phyloP scores from a whole-genome alignment of 2,797 vertebrate species.

The Molossus molossus region DNA sequence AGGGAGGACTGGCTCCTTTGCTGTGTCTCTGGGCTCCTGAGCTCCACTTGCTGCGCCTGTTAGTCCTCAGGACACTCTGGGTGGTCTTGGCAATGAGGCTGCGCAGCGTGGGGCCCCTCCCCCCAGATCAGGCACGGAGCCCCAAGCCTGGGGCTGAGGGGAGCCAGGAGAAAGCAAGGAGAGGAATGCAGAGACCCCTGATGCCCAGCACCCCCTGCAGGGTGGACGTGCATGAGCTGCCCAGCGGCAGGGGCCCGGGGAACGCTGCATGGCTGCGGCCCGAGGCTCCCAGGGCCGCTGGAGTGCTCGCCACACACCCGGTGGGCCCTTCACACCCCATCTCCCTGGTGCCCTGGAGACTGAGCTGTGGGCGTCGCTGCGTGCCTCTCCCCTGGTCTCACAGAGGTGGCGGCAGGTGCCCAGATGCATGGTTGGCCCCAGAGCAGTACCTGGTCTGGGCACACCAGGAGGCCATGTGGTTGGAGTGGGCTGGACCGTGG shows the following conservation, averaged over 20 bases:
- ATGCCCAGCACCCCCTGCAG: fast-evolving
- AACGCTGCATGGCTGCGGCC: background rate
- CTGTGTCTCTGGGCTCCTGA: too few species aligned
- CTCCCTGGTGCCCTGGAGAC: background rate
- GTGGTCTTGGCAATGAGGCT: background rate
- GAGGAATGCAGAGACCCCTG: background rate
- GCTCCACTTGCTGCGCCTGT: too few species aligned
- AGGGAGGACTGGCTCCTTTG: background rate
- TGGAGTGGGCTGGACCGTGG: fast-evolving
- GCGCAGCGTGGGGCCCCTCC: background rate
- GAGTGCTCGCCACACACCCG: fast-evolving
- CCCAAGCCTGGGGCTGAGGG: background rate
- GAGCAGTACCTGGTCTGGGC: background rate
- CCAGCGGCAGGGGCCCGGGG: fast-evolving
- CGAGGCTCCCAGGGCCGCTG: background rate
- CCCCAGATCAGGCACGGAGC: background rate
- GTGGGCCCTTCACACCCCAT: background rate
- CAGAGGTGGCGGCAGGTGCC: too few species aligned
- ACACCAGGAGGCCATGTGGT: background rate
- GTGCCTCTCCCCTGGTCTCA: background rate
- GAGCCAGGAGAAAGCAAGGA: background rate
- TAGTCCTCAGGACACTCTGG: background rate
- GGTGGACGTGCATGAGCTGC: fast-evolving
- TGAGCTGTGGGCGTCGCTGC: background rate
- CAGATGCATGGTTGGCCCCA: background rate